Evolutionary conservation across 2,797 vertebrate genomes (phyloP).

Genomic region (Yasuhikotakia modesta): DNA sequence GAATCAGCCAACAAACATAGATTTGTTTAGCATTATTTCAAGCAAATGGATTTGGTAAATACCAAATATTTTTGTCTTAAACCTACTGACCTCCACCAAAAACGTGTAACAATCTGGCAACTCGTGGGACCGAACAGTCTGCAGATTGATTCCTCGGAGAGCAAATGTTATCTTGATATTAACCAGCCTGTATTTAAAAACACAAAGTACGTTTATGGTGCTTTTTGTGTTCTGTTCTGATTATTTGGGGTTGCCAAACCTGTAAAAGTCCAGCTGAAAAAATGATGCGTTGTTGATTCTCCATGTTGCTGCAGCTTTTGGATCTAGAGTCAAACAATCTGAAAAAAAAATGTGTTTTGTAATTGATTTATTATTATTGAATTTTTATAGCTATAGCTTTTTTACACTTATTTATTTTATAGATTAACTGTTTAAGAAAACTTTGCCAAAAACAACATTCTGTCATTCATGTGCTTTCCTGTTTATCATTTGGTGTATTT

Average conservation of each 20-base stretch:
- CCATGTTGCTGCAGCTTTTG: constrained; percentile 62
- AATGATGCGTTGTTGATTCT: constrained; percentile 72
- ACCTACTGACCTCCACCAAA: constrained; percentile 79
- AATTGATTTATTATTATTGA: no score
- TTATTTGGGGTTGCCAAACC: constrained; percentile 59
- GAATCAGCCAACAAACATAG: not conserved
- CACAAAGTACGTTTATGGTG: constrained; percentile 4
- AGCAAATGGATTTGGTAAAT: not conserved
- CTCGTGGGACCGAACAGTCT: constrained; percentile 86
- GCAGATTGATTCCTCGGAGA: constrained; percentile 91
- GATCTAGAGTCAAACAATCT: constrained; percentile 72
- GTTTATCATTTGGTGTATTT: no score
- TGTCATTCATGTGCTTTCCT: no score
- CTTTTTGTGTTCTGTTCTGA: not conserved
- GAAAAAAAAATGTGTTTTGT: constrained; percentile 36
- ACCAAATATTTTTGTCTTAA: not conserved
- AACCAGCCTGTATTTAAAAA: constrained; percentile 79
- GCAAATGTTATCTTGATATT: constrained; percentile 85
- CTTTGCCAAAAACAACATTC: no score
- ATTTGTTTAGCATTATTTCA: not conserved
- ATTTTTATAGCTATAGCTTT: no score
- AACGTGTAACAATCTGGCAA: constrained; percentile 92
- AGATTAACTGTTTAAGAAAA: no score
- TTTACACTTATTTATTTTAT: no score
- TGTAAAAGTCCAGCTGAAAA: constrained; percentile 77